Base-by-base conservation (phyloP, 2,113 vertebrate species). In the Calidris pygmaea region DNA sequence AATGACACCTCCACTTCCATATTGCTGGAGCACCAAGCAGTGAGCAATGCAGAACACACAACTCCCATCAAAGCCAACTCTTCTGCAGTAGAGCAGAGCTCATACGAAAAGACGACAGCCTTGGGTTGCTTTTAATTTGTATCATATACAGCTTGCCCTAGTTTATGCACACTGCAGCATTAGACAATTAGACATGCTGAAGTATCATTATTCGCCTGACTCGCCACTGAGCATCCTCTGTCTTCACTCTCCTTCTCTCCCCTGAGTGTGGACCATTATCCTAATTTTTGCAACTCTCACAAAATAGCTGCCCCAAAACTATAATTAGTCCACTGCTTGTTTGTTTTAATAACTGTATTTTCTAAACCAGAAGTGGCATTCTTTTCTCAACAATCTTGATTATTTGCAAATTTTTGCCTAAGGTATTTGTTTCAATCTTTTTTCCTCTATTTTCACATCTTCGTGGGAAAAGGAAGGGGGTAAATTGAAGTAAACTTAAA, bases 181-280 rank as follows among this genome's bases (percentile, higher is more conserved):
- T 94, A 96, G 67, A 89, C 94, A 93, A 97, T 96, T 97, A 95
- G 96, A 95, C 91, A 96, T 95, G 96, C 96, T 97, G 84, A 96
- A 96, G 58, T 77, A 91, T 91, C 93, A 95, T 92, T 92, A 94
- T 91, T 82, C 2, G n/a, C 77, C 77, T 79, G 92, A 76, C 39
- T 93, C 7, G 0, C 74, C 95, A 37, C 77, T 9, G 53, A 94
- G 62, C 53, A 82, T 82, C 47, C 76, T 68, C 34, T 7, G 24
- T 50, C 56, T 86, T 52, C 1, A 0, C 50, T 94, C 43, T 48
- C 45, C 53, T 75, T 70, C 74, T 43, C 80, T 92, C 80, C 89
- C 86, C 43, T 22, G 48, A 89, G 73, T 41, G 58, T 16, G 73
- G 56, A 14, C 73, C 63, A 70, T 92, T 56, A 84, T 84, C 60